Evolutionary conservation across 2,797 vertebrate species (phyloP).

Genomic region (Glossophaga mutica): DNA sequence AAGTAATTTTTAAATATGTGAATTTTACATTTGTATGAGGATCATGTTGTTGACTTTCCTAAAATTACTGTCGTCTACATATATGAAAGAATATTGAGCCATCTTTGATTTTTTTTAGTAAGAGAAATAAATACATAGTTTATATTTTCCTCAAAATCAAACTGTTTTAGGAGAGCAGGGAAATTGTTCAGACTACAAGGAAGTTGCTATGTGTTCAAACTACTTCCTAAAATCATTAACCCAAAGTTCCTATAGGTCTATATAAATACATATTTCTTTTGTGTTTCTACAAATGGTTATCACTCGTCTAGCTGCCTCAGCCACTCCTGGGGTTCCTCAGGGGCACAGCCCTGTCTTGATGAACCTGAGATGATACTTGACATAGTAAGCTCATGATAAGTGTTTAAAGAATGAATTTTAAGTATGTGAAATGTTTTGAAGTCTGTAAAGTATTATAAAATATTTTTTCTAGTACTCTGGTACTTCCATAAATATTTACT

Average conservation of each 20-base stretch:
- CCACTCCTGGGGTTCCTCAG: neutral
- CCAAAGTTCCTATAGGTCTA: neutral
- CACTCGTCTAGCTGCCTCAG: neutral
- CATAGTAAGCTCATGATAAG: neutral
- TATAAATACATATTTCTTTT: neutral
- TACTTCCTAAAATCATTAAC: constrained; percentile 43
- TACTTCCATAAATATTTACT: constrained; percentile 39
- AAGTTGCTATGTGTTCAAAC: neutral
- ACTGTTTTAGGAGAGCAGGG: constrained; percentile 6
- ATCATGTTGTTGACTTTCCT: neutral
- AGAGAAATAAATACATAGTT: neutral
- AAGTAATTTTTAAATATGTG: neutral
- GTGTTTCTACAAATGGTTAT: neutral
- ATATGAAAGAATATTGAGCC: neutral
- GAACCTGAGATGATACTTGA: neutral
- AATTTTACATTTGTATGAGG: constrained; percentile 1
- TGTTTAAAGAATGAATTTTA: constrained; percentile 23
- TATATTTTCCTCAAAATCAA: constrained; percentile 45
- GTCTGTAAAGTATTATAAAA: neutral
- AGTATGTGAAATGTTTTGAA: neutral
- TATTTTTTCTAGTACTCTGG: neutral
- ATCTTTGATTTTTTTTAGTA: constrained; percentile 18
- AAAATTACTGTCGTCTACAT: constrained; percentile 16
- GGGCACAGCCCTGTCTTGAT: neutral
- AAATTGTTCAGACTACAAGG: neutral